Conservation (phyloP, 2,888 invertebrate species). For the Nemotelus nigrinus region DNA sequence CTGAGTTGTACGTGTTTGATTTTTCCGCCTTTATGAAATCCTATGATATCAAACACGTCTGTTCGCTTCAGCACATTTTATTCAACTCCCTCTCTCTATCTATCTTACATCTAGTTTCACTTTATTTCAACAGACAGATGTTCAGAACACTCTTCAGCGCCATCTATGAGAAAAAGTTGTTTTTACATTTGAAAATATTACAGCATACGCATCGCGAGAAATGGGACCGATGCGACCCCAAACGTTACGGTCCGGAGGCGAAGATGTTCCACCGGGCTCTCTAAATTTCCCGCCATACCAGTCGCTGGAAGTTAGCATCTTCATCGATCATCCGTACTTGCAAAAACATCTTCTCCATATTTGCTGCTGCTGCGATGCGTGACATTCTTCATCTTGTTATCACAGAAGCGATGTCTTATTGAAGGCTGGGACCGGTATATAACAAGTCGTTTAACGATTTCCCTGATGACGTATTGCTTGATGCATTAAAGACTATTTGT, state of each 20-base stretch:
- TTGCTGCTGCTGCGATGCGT: neutral
- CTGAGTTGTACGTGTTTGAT: neutral
- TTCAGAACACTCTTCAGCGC: too few species aligned
- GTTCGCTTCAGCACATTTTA: too few species aligned
- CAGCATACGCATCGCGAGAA: neutral
- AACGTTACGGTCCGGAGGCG: neutral
- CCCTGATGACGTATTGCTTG: neutral
- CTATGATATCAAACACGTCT: too few species aligned
- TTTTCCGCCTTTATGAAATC: too few species aligned
- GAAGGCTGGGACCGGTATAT: neutral
- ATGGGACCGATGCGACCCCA: neutral
- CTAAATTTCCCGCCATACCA: neutral
- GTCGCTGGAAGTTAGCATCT: neutral
- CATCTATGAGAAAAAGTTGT: too few species aligned
- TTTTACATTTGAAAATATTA: neutral
- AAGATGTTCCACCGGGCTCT: neutral
- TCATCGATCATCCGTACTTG: neutral
- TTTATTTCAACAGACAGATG: too few species aligned
- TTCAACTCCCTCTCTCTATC: too few species aligned
- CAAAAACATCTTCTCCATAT: slow-evolving; percentile 1
- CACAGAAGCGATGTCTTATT: neutral
- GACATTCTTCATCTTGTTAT: neutral
- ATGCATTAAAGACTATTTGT: too few species aligned
- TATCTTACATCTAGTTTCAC: too few species aligned
- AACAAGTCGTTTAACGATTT: neutral